Evolutionary conservation across 2,888 invertebrate species (phyloP), one percentile per base, ranked within the genome.

Genomic region (Microplitis manilae): DNA sequence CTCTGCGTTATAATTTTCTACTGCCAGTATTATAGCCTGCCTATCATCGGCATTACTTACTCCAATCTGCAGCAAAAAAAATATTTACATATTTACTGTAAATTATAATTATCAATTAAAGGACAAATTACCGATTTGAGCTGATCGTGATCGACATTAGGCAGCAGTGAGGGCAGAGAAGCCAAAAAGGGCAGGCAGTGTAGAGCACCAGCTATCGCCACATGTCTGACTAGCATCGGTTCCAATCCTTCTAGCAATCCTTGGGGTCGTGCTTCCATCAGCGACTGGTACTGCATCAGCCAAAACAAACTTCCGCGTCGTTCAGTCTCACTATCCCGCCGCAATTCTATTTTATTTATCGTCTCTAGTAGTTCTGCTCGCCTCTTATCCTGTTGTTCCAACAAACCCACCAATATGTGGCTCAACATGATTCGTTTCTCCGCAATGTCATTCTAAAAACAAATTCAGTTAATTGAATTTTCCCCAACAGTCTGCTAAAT

Each of bases 251-350:
- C 92, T 41, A 93, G 89, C 79, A 95, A 90, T 70, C 93, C 92
- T 84, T 92, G 92, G 38, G 96, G 96, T 82, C 94, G 93, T 40
- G 93, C 93, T 87, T 96, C 95, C 87, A 97, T 91, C 65, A 97
- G 90, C 82, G 94, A 93, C 89, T 97, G 97, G 89, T 96, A 97
- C 89, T 96, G 96, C 85, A 93, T 92, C 80, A 95, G 90, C 95
- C 95, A 95, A 88, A 94, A 95, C 85, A 87, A 84, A 84, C 88
- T 88, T 77, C 85, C 83, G 73, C 86, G 85, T 84, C 88, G 84
- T 79, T 84, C 70, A 17, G 73, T 67, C 4, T 73, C 67, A 73
- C 80, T 83, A 85, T 86, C 41, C 79, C 88, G 85, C 73, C 88
- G 91, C 69, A 91, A 88, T 89, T 97, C 96, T 92, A 96, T 94